Base-by-base conservation (phyloP, 2,797 vertebrate genomes). In the Acanthurus leucopareius region DNA sequence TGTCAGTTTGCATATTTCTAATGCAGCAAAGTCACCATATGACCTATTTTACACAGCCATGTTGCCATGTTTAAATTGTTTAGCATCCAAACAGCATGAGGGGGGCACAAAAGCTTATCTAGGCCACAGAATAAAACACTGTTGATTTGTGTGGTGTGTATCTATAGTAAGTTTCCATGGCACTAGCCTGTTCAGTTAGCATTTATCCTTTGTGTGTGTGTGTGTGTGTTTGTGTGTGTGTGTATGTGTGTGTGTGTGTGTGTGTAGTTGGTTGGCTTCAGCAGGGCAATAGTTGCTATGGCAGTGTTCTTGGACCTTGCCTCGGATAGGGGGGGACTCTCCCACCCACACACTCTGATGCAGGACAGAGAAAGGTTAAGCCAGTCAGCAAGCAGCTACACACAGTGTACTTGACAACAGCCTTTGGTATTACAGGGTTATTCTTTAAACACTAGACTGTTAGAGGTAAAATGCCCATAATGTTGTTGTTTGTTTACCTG, bases 201-300 rank as follows among this genome's bases (percentile, higher is more conserved):
- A 60, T 84, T 86, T 69, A 80, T 81, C 32, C 63, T 69, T 5
- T 9, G 15, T 64, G 60, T 51, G 19, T 69, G 63, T 56, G 75
- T 70, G 54, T 52, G 75, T 9, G 15, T 58, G 79, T 73, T 58
- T 56, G 69, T 60, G 44, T 62, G 54, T 53, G 63, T 68, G 75
- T 9, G 15, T 59, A 75, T 73, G 63, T 56, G 69, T 60, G 44
- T 62, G 54, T 53, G 63, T 68, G 49, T 61, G 45, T 75, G 73
- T 53, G 74, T 72, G 68, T 64, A 69, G 44, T 42, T 72, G 80
- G 61, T 69, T 77, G 85, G 79, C 59, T 81, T 69, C 62, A 64
- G 78, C 63, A 64, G 75, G 67, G 75, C 90, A 78, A 71, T 86
- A 82, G 93, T 94, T 93, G 91, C 90, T 80, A 94, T 93, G 92